Evolutionary conservation across 2,113 vertebrate genomes (phyloP), one percentile per base, ranked within the genome.

Genomic region (Danionella cerebrum): DNA sequence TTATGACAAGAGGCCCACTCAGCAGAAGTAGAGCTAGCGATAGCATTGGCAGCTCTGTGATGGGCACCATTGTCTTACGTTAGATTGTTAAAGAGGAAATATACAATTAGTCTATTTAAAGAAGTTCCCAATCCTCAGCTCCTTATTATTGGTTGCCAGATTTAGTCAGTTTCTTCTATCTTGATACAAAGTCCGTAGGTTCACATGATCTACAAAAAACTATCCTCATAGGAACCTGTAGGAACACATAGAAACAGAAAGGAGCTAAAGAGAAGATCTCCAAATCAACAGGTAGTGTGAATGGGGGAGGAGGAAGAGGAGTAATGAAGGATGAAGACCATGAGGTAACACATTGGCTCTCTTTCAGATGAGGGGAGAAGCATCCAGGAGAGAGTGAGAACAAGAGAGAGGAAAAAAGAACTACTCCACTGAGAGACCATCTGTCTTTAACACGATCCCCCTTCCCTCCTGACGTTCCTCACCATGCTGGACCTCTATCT

Each of bases 381-480:
- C 72, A 78, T 74, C 67, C 80, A 83, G 78, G 75, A 78, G 81
- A 72, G 78, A 82, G 79, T 19, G 64, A 69, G 78, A 78, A 52
- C 27, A 53, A 64, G 42, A 64, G 65, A 65, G 69, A 74, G 67
- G n/a, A 72, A 75, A 76, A 78, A 82, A 57, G 83, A 85, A 87
- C 84, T 85, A 84, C 83, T 85, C 85, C 81, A 78, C 87, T 86
- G 87, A 80, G 87, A 84, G 79, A 79, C 88, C 88, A 90, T 90
- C 88, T 90, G 88, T 83, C 84, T 83, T 77, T 72, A 78, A 82
- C 83, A 83, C 71, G 13, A 55, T 66, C 27, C 63, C 70, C 36
- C 71, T 64, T 65, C 48, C 79, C 76, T 71, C 72, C 68, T 54
- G 70, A 65, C 45, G 29, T 42, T 52, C 69, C 72, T 74, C 72